Conservation (phyloP, 2,888 invertebrate species). For the Arge pagana region DNA sequence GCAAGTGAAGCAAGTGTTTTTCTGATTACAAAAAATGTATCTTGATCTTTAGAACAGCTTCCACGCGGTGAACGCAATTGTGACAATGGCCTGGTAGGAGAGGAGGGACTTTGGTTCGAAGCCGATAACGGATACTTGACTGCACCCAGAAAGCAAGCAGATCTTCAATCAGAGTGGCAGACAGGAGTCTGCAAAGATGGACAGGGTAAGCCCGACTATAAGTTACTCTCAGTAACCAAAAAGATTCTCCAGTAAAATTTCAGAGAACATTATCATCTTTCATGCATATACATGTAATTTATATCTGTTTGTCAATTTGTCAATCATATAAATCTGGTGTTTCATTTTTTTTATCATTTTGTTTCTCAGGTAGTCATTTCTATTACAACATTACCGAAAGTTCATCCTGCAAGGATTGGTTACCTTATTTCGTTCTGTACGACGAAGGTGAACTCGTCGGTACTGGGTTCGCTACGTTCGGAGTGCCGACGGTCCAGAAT, state of each 20-base stretch:
- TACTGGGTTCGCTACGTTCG: conserved; percentile 32
- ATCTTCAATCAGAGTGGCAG: conserved; percentile 19
- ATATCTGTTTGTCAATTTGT: background rate
- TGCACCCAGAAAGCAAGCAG: background rate
- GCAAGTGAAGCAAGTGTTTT: conserved; percentile 54
- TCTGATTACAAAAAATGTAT: conserved; percentile 4
- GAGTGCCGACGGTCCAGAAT: conserved; percentile 21
- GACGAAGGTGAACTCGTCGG: conserved; percentile 27
- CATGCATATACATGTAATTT: background rate
- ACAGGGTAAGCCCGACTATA: background rate
- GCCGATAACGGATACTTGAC: background rate
- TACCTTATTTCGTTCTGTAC: conserved; percentile 32
- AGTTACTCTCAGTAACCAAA: conserved; percentile 36
- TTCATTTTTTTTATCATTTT: background rate
- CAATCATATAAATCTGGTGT: background rate
- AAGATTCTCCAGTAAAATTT: conserved; percentile 4
- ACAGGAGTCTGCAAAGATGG: background rate
- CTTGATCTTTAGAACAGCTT: background rate
- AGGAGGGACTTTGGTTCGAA: conserved; percentile 6
- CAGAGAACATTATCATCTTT: background rate
- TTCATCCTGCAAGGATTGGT: conserved; percentile 10
- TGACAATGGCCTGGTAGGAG: background rate
- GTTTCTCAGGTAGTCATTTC: conserved; percentile 28
- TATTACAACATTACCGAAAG: conserved; percentile 31
- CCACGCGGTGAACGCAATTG: background rate